Percentiles rank a stretch among this genome's conserved stretches.
These are phyloP conservation scores for Valencia hispanica DNA, from an alignment of 2,797 vertebrate genomes.

Conservation along the genomic window DNA sequence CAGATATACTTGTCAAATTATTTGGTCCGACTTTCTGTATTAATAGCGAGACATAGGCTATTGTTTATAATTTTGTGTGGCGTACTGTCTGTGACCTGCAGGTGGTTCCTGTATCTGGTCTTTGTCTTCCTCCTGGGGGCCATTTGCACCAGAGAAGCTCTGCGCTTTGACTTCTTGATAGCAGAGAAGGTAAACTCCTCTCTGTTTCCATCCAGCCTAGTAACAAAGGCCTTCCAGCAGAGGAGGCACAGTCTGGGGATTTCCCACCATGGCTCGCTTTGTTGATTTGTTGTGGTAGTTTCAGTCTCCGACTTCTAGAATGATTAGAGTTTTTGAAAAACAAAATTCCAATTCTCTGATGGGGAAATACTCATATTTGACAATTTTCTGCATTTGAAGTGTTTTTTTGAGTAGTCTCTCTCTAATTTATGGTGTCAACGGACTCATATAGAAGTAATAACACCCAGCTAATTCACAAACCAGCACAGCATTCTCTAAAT, in stretches of 20 bases:
- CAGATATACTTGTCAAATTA: slow-evolving; percentile 7
- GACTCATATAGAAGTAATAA: neutral
- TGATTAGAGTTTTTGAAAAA: neutral
- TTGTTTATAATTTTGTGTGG: slow-evolving; percentile 36
- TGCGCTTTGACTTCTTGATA: slow-evolving; percentile 96
- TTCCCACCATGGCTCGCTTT: slow-evolving; percentile 29
- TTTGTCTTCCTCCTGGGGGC: slow-evolving; percentile 96
- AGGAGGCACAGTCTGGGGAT: slow-evolving; percentile 21
- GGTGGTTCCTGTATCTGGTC: slow-evolving; percentile 98
- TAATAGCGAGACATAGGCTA: slow-evolving; percentile 35
- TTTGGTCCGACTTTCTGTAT: slow-evolving; percentile 36
- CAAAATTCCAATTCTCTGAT: neutral
- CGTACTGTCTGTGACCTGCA: slow-evolving; percentile 78
- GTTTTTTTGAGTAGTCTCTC: neutral
- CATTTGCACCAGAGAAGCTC: slow-evolving; percentile 92
- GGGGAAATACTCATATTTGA: neutral
- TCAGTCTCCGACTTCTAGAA: slow-evolving; percentile 10
- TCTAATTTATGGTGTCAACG: neutral
- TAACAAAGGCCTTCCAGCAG: slow-evolving; percentile 11
- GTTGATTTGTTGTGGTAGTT: slow-evolving; percentile 21
- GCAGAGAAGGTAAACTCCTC: slow-evolving; percentile 92
- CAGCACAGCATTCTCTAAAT: neutral
- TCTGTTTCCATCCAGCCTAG: slow-evolving; percentile 36
- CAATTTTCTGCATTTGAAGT: neutral
- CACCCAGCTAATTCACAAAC: neutral